Evolutionary conservation across 2,888 invertebrate genomes (phyloP).

Genomic region (Synergus gifuensis): DNA sequence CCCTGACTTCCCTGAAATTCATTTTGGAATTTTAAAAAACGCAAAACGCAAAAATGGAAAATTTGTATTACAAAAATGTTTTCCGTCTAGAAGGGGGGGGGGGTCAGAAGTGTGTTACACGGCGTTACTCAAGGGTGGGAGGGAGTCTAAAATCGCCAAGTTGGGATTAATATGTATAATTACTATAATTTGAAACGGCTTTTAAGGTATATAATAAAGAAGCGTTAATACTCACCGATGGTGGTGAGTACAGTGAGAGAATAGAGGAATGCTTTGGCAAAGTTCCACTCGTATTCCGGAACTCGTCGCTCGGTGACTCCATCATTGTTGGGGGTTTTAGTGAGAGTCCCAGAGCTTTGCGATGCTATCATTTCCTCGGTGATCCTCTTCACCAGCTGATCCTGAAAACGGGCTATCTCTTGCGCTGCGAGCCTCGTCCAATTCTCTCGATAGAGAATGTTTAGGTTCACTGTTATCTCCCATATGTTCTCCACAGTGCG

Average conservation of each 20-base stretch:
- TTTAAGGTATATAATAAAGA: conserved; percentile 22
- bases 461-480: conserved; percentile 92
- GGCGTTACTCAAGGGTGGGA: no score
- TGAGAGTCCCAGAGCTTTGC: conserved; percentile 78
- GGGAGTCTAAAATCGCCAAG: no score
- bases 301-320: conserved; percentile 68
- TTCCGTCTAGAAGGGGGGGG: no score
- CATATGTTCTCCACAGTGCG: conserved; percentile 92
- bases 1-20: no score
- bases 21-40: no score
- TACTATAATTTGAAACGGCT: neutral
- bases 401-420: conserved; percentile 90
- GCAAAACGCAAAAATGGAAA: no score
- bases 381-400: conserved; percentile 88
- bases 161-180: no score
- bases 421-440: conserved; percentile 91
- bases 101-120: no score
- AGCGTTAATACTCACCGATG: conserved; percentile 84
- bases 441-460: conserved; percentile 93
- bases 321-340: conserved; percentile 63
- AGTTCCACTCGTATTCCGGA: conserved; percentile 89
- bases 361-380: conserved; percentile 85
- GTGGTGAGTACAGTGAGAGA: conserved; percentile 96
- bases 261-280: conserved; percentile 95
- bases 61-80: no score